Conservation (phyloP, 2,888 invertebrate genomes). For the Noctuana brunneofusca region DNA sequence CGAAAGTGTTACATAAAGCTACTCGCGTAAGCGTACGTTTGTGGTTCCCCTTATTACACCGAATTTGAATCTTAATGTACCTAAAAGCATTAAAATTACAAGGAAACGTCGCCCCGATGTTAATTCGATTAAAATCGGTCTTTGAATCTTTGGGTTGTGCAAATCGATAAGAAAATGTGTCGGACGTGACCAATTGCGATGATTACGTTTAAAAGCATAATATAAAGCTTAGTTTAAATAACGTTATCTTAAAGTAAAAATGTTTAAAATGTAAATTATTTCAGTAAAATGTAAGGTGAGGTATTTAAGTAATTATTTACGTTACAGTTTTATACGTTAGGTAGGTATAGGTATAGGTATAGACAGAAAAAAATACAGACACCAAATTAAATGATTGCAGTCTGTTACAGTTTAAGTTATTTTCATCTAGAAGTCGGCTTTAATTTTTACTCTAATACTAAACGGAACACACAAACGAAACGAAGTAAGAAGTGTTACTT, state of each 20-base stretch:
- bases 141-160: conserved; percentile 9
- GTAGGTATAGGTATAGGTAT: too few species aligned
- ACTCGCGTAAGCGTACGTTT: neutral
- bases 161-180: conserved; percentile 18
- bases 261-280: too few species aligned
- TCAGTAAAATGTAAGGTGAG: too few species aligned
- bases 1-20: neutral
- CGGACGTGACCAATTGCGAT: conserved; percentile 21
- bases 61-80: neutral
- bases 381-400: too few species aligned
- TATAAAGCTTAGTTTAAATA: neutral
- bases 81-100: conserved; percentile 21
- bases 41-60: neutral
- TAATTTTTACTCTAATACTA: too few species aligned
- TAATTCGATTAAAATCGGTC: conserved; percentile 21
- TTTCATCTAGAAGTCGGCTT: too few species aligned
- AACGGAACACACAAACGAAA: too few species aligned
- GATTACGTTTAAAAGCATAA: conserved; percentile 5
- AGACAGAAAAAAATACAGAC: too few species aligned
- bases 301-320: too few species aligned
- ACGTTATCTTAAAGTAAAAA: neutral
- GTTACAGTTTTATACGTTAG: too few species aligned
- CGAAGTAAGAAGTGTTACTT: too few species aligned
- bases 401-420: too few species aligned
- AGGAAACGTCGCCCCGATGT: conserved; percentile 12